phyloP scores from a whole-genome alignment of 2,113 vertebrate genomes.

The Chlorocebus sabaeus region DNA sequence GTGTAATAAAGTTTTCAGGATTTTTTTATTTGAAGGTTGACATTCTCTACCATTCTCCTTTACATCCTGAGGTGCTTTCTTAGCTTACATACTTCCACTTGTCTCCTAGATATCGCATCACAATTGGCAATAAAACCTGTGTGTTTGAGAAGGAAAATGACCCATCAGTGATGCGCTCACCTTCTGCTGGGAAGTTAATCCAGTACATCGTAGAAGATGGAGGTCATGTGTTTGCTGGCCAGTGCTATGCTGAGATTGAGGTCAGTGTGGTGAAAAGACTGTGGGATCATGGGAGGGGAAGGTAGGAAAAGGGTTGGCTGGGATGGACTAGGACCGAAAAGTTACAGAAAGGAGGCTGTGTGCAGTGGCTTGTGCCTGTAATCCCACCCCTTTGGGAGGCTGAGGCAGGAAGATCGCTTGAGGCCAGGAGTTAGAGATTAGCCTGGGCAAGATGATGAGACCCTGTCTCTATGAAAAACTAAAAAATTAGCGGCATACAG shows the following conservation, averaged over 20 bases:
- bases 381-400: no score
- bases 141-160: slow-evolving; percentile 99
- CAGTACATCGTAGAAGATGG: slow-evolving; percentile 98
- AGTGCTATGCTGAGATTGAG: slow-evolving; percentile 99
- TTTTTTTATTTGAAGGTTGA: not conserved
- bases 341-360: not conserved
- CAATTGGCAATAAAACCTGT: slow-evolving; percentile 99
- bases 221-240: slow-evolving; percentile 95
- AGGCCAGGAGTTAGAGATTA: no score
- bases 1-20: slow-evolving; percentile 11
- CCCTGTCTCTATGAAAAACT: no score
- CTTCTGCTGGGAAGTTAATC: slow-evolving; percentile 97
- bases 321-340: slow-evolving; percentile 3
- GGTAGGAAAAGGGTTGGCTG: not conserved
- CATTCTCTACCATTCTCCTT: not conserved
- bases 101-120: slow-evolving; percentile 93
- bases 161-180: slow-evolving; percentile 94
- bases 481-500: no score
- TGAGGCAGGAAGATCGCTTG: no score
- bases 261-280: slow-evolving; percentile 78
- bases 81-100: slow-evolving; percentile 24
- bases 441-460: no score
- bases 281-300: not conserved
- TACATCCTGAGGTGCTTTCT: slow-evolving; percentile 21
- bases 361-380: no score